Evolutionary conservation across 2,113 vertebrate genomes (phyloP), one percentile per base, ranked within the genome.

Genomic region (Ia io): DNA sequence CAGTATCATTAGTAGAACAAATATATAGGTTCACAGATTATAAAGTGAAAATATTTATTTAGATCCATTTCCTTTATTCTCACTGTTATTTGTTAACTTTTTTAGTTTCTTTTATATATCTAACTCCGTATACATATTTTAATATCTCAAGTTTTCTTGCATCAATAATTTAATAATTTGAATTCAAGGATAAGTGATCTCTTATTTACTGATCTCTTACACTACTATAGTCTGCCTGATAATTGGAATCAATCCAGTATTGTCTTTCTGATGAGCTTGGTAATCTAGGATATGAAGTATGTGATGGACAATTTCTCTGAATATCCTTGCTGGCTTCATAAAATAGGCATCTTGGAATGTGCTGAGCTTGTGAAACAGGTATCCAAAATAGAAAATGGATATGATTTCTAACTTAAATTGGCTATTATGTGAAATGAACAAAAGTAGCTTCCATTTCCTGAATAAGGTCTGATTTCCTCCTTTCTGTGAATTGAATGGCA

Each of bases 321-420:
- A 74, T 90, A 90, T 80, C 49, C 17, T 74, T 96, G n/a, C n/a
- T 90, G n/a, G 32, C 56, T 93, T 97, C 67, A 71, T 91, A 74
- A 97, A 91, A 73, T 40, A 71, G 53, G 73, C 63, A 71, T 76
- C 67, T 84, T 63, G 30, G 47, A 91, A 87, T 90, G 61, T 95
- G 83, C 89, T 74, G 71, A 90, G 80, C 80, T 93, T 88, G 37
- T 61, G 49, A 97, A 96, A 96, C 37, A 96, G 80, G 84, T 93
- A 97, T 94, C 53, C 87, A 95, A 91, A 96, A 56, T 73, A 86
- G 85, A 79, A 97, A 97, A 91, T n/a, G 28, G 40, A 30, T 86
- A 93, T 18, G 65, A 93, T 89, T 95, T 93, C 59, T 96, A 86
- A 76, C 76, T 84, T 78, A 87, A 93, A 96, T 93, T 80, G 53